A percentile compares a stretch with the other conserved stretches of the same genome.
phyloP scores from a whole-genome alignment of 2,797 vertebrate species.

The Allobates femoralis region DNA sequence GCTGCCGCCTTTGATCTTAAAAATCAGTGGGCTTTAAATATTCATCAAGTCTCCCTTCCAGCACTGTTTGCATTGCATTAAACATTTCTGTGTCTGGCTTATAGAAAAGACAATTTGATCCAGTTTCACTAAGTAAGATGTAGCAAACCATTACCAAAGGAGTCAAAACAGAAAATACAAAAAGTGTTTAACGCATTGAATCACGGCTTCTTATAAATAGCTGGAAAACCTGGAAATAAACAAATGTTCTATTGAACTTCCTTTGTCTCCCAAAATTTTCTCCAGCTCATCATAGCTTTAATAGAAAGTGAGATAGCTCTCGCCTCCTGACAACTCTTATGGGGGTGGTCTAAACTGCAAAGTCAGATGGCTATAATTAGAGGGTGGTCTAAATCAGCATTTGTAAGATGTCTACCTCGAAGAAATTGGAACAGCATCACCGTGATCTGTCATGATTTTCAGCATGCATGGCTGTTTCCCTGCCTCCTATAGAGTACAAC shows the following conservation, averaged over 20 bases:
- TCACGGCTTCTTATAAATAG: neutral
- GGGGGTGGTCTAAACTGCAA: neutral
- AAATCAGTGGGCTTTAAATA: slow-evolving; percentile 33
- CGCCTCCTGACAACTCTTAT: neutral
- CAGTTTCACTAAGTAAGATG: slow-evolving; percentile 6
- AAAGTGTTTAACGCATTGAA: neutral
- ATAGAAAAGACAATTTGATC: slow-evolving; percentile 14
- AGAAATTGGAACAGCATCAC: neutral
- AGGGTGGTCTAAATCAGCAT: neutral
- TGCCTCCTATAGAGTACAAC: neutral
- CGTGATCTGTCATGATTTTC: neutral
- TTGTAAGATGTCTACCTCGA: neutral
- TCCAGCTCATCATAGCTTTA: neutral
- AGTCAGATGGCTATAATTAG: neutral
- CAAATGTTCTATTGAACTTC: neutral
- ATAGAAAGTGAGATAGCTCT: neutral
- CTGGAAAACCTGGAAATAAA: neutral
- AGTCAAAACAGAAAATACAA: neutral
- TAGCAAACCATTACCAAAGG: slow-evolving; percentile 19
- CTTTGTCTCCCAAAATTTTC: neutral
- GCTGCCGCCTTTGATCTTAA: slow-evolving; percentile 27
- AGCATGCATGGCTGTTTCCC: neutral
- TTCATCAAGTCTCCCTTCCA: slow-evolving; percentile 19
- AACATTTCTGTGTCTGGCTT: slow-evolving; percentile 3
- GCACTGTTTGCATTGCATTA: slow-evolving; percentile 21